Evolutionary conservation across 2,113 vertebrate species (phyloP).

Genomic region (Pimephales promelas): DNA sequence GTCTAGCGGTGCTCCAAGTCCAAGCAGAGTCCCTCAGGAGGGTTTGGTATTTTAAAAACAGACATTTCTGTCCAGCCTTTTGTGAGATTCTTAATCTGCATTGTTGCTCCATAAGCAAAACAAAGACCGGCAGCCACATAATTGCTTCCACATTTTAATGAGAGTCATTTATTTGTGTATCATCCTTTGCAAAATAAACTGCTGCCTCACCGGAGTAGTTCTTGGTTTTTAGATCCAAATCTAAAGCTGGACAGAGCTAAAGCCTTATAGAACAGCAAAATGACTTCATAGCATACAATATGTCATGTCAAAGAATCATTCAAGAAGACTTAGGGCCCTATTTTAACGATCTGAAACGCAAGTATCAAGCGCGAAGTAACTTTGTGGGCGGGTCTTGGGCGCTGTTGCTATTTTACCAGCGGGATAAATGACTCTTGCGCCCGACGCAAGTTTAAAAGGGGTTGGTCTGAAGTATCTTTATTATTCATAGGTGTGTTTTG

Average conservation of each 20-base stretch:
- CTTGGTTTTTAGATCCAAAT: not conserved
- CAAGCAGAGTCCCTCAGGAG: not conserved
- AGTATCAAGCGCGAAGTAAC: too few species aligned
- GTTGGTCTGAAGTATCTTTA: too few species aligned
- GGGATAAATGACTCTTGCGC: too few species aligned
- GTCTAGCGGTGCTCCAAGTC: constrained; percentile 19
- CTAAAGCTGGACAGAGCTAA: not conserved
- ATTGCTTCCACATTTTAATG: constrained; percentile 9
- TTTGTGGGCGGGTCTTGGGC: too few species aligned
- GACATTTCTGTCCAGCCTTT: constrained; percentile 9
- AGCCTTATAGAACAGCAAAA: not conserved
- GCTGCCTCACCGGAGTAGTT: not conserved
- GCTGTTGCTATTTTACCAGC: too few species aligned
- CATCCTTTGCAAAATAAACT: not conserved
- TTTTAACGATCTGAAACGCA: too few species aligned
- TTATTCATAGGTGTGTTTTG: too few species aligned
- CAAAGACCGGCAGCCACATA: not conserved
- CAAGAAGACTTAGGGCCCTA: too few species aligned
- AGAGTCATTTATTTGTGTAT: not conserved
- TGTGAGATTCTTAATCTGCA: constrained; percentile 7
- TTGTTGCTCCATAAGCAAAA: not conserved
- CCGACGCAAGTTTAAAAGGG: too few species aligned
- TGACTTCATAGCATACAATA: not conserved
- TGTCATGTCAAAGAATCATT: too few species aligned
- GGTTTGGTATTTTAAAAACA: constrained; percentile 18